Base-by-base conservation (phyloP, 2,113 vertebrate genomes). In the Varanus komodoensis region DNA sequence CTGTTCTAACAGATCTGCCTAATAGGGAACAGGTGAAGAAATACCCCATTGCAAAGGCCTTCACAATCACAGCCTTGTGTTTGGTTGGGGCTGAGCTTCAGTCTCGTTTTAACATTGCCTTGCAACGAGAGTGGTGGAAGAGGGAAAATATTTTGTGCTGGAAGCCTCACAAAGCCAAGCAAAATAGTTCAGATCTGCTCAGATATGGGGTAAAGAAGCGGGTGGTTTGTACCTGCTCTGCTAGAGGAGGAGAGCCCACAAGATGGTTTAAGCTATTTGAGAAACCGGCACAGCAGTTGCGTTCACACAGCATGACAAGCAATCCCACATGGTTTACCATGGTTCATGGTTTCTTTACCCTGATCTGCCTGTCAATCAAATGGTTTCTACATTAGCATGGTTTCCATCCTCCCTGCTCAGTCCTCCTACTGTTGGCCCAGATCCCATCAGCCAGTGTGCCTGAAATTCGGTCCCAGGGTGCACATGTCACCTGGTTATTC, bases 21-120 rank as follows among this genome's bases (percentile, higher is more conserved):
- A 97, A 97, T 96, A 94, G 95, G 93, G 93, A 97, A 95, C 97
- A 97, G 97, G 96, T 97, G 96, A 96, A 95, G 95, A 97, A 97
- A 97, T 96, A 96, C 73, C 80, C 82, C 48, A 96, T 95, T 94
- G 96, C 88, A 82, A 92, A 89, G 82, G 89, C 94, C 95, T 95
- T 96, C 95, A 94, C 90, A 94, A 81, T 86, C 94, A 96, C 94
- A 94, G 93, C 93, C 94, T 96, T 95, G 38, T 44, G 38, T 44
- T 44, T 3, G 64, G 48, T 8, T 34, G 50, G 50, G 38, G 4
- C n/a, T 77, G 27, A 19, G 5, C 9, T 17, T 15, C 23, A 48
- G 11, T 52, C 7, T 17, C 25, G 11, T 81, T 50, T 12, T 61
- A 79, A 50, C 1, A 7, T 29, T n/a, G 8, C 44, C 57, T 79